phyloP scores from a whole-genome alignment of 2,888 invertebrate genomes.

The Exephanes ischioxanthus region DNA sequence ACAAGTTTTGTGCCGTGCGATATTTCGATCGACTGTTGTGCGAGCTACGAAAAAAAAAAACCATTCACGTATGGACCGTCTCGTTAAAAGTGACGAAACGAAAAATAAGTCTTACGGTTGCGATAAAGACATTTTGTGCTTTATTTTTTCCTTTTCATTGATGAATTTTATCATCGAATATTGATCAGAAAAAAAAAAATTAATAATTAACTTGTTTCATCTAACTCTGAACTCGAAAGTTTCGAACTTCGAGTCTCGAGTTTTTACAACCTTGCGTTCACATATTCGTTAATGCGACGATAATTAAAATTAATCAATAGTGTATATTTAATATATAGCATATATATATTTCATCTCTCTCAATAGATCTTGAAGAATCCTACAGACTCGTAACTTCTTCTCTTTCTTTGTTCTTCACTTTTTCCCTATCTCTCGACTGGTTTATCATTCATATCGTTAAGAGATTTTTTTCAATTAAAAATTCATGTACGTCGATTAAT shows the following conservation, averaged over 20 bases:
- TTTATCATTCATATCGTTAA: conserved; percentile 19
- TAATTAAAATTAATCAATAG: conserved; percentile 58
- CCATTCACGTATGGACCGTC: background rate
- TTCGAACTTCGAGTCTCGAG: conserved; percentile 39
- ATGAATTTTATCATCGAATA: background rate
- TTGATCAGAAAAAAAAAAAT: background rate
- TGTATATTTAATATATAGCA: conserved; percentile 54
- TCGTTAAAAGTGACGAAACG: conserved; percentile 19
- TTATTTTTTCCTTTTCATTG: conserved; percentile 5
- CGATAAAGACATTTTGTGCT: conserved; percentile 22
- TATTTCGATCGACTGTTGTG: conserved; percentile 51
- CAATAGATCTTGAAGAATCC: conserved; percentile 25
- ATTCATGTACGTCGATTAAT: conserved; percentile 40
- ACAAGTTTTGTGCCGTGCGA: conserved; percentile 41
- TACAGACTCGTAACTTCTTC: conserved; percentile 8
- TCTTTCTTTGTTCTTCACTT: background rate
- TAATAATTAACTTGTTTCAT: background rate
- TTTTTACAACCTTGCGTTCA: conserved; percentile 37
- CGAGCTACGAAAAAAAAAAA: conserved; percentile 52
- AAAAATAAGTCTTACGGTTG: background rate
- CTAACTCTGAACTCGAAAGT: conserved; percentile 28
- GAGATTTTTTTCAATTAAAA: conserved; percentile 49
- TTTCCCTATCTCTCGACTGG: background rate
- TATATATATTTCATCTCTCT: conserved; percentile 21
- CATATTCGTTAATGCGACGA: conserved; percentile 47